Evolutionary conservation across 2,113 vertebrate genomes (phyloP), one percentile per base, ranked within the genome.

Genomic region (Cryptotis parvus): DNA sequence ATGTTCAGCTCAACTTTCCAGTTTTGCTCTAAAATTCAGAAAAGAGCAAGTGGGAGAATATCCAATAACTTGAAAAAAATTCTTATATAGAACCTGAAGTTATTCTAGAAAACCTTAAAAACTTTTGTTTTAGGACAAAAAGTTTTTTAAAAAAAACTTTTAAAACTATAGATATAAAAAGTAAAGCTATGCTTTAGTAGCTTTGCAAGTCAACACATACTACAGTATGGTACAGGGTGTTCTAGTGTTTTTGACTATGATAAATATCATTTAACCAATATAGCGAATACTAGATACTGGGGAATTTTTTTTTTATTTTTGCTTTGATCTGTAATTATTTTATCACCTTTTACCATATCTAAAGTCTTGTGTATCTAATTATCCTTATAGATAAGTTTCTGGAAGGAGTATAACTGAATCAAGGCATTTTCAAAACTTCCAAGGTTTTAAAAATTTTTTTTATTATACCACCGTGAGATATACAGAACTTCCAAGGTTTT

Each of bases 321-420:
- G 55, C 45, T 84, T 77, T 90, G 74, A 75, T 69, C 27, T 49
- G 43, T 37, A 43, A 6, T 81, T 87, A 22, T 20, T 58, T 3
- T 72, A 18, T 75, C n/a, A 39, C 37, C 27, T 29, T 35, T 82
- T 4, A 73, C 14, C 24, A 10, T 85, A 31, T 31, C 43, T 63
- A 82, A 94, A 49, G 90, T 6, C 74, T 69, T 93, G 31, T 72
- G 9, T 79, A 49, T 7, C 72, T 80, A 37, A 91, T 91, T 91
- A 79, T 90, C 69, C 90, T 29, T 61, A 2, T 61, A 75, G 55
- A 39, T 61, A 63, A 39, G 3, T 90, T 87, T 68, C 33, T 63
- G 90, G 58, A 90, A 72, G 16, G 74, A 88, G 65, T 69, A 73
- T 90, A 76, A 16, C 35, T 90, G 27, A 72, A 61, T 73, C 14